phyloP scores from a whole-genome alignment of 1,140 invertebrate genomes.

The Liolophura sinensis region DNA sequence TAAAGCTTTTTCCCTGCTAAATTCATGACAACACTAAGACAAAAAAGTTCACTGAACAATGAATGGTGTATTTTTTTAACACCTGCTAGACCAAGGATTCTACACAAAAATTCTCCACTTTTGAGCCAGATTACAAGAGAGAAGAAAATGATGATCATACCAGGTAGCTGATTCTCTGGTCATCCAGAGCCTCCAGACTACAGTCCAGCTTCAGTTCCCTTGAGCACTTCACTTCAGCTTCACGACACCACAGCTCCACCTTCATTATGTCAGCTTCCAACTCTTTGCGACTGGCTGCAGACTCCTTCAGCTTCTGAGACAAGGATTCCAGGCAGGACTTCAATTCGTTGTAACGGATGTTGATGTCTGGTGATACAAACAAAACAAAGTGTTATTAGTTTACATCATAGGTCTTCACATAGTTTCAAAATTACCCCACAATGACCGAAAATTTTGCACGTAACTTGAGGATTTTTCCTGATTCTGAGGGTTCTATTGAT shows the following conservation, averaged over 20 bases:
- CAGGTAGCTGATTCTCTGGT: conserved; percentile 71
- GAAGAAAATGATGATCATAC: conserved; percentile 16
- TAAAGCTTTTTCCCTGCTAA: too few species aligned
- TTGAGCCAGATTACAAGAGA: neutral
- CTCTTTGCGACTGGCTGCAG: conserved; percentile 59
- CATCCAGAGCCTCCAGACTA: conserved; percentile 68
- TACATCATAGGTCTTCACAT: too few species aligned
- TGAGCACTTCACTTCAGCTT: conserved; percentile 69
- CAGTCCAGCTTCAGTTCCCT: conserved; percentile 35
- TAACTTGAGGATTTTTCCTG: neutral
- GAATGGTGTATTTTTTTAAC: too few species aligned
- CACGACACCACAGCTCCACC: conserved; percentile 54
- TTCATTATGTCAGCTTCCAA: conserved; percentile 58
- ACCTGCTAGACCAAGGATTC: too few species aligned
- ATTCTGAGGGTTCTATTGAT: too few species aligned
- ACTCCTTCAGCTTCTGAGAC: conserved; percentile 69
- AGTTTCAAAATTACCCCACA: neutral
- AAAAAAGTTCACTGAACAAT: too few species aligned
- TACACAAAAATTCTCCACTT: too few species aligned
- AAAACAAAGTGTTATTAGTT: neutral
- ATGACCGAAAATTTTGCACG: neutral
- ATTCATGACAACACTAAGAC: too few species aligned
- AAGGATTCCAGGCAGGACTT: conserved; percentile 24
- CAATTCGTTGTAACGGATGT: conserved; percentile 34
- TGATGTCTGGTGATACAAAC: conserved; percentile 27